Evolutionary conservation across 2,113 vertebrate genomes (phyloP), one percentile per base, ranked within the genome.

Genomic region (Microtus richardsoni): DNA sequence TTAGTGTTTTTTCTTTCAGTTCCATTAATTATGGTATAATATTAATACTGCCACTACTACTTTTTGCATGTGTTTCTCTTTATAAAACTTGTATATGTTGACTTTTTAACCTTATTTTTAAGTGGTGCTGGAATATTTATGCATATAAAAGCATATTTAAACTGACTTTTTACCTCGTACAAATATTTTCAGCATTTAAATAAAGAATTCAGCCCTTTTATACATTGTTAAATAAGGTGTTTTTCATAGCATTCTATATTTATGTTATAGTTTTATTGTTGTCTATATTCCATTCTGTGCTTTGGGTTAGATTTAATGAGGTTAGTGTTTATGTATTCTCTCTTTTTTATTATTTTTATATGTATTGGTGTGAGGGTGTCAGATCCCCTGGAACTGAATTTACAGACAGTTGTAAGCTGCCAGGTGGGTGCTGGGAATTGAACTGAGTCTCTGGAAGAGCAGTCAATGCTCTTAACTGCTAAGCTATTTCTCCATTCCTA

Each of bases 21-120:
- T 74, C n/a, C 80, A 91, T 89, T 95, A 95, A 75, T 93, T 96
- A 89, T 62, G 33, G 33, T 21, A 70, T 89, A 41, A 93, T 79
- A 41, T 62, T 91, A 62, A 83, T 75, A 93, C 73, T 36, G 26
- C 3, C 33, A 62, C 54, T 78, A 41, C 21, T 62, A 62, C 21
- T 93, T 93, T 91, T 33, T 60, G 14, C 85, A 85, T 93, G 58
- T 30, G 62, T 83, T 93, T 89, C 28, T 28, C 62, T 91, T 83
- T 52, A 83, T 39, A 41, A 41, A 88, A 62, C 24, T 89, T 91
- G 44, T 5, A 93, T 21, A 70, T 87, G 39, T 26, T 26, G 39
- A 77, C 36, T 95, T 93, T 94, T 90, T 96, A 89, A 64, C 64
- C 39, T 73, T 93, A 33, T 16, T 47, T 64, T 52, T 52, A 87